Evolutionary conservation across 2,888 invertebrate genomes (phyloP).

Genomic region (Xestobium rufovillosum): DNA sequence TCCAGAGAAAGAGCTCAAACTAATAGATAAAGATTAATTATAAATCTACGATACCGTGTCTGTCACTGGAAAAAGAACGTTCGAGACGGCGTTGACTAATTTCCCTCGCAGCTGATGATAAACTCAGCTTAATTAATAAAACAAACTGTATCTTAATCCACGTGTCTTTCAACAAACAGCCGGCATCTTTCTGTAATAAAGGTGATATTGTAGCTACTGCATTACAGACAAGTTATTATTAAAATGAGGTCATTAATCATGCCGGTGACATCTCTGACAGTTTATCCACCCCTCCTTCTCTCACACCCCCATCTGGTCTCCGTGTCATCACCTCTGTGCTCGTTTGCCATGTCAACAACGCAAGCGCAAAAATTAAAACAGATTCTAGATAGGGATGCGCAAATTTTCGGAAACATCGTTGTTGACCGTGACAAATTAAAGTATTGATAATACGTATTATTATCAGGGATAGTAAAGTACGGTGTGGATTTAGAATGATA

Average conservation of each 20-base stretch:
- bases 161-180: conserved; percentile 36
- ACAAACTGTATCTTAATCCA: conserved; percentile 32
- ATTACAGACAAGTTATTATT: conserved; percentile 44
- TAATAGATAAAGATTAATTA: too few species aligned
- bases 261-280: conserved; percentile 41
- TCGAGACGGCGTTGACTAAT: too few species aligned
- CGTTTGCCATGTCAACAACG: conserved; percentile 33
- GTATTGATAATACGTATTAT: too few species aligned
- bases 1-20: too few species aligned
- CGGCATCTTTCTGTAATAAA: conserved; percentile 39
- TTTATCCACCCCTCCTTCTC: conserved; percentile 30
- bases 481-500: too few species aligned
- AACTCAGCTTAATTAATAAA: conserved; percentile 34
- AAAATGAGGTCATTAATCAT: conserved; percentile 47
- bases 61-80: too few species aligned
- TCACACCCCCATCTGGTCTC: conserved; percentile 30
- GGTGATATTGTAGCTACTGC: conserved; percentile 42
- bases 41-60: too few species aligned
- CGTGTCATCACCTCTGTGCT: conserved; percentile 38
- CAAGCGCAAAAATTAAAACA: conserved; percentile 12
- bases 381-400: too few species aligned
- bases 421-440: too few species aligned
- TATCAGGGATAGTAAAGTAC: too few species aligned
- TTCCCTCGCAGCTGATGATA: conserved; percentile 18
- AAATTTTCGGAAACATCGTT: too few species aligned